A percentile compares a stretch with the other conserved stretches of the same genome.
phyloP scores from a whole-genome alignment of 2,113 vertebrate genomes.

The Macquaria ambigua region DNA sequence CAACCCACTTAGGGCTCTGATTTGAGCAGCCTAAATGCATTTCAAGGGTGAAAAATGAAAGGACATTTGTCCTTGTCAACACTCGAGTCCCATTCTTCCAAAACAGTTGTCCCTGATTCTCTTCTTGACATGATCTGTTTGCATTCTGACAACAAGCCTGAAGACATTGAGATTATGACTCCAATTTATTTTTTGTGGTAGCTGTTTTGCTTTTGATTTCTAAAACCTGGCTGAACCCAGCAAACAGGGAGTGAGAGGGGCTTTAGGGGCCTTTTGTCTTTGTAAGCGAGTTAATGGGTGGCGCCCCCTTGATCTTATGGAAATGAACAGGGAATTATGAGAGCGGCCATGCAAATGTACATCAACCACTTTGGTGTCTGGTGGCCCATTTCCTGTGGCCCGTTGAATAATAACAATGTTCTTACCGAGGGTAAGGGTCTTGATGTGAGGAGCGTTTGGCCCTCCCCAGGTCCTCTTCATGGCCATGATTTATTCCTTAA shows the following conservation, averaged over 20 bases:
- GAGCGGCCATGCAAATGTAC: slow-evolving; percentile 84
- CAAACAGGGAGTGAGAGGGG: slow-evolving; percentile 69
- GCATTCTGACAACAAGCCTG: slow-evolving; percentile 62
- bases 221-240: slow-evolving; percentile 67
- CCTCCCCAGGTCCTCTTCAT: slow-evolving; percentile 81
- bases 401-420: slow-evolving; percentile 82
- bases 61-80: slow-evolving; percentile 76
- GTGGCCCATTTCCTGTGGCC: slow-evolving; percentile 83
- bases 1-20: slow-evolving; percentile 74
- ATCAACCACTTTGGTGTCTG: slow-evolving; percentile 84
- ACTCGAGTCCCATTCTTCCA: slow-evolving; percentile 68
- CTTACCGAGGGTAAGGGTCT: slow-evolving; percentile 83
- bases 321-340: slow-evolving; percentile 84
- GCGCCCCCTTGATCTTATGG: slow-evolving; percentile 84
- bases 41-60: slow-evolving; percentile 76
- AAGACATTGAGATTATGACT: slow-evolving; percentile 57
- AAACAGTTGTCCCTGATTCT: slow-evolving; percentile 68
- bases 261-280: slow-evolving; percentile 83
- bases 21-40: slow-evolving; percentile 74
- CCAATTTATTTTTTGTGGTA: slow-evolving; percentile 55
- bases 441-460: slow-evolving; percentile 83
- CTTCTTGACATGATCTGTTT: slow-evolving; percentile 77
- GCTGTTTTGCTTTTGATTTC: slow-evolving; percentile 73
- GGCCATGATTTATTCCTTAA: slow-evolving; percentile 81
- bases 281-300: slow-evolving; percentile 84